phyloP scores from a whole-genome alignment of 53 echinoderm and acorn worm genomes.

The Henricia sp. region DNA sequence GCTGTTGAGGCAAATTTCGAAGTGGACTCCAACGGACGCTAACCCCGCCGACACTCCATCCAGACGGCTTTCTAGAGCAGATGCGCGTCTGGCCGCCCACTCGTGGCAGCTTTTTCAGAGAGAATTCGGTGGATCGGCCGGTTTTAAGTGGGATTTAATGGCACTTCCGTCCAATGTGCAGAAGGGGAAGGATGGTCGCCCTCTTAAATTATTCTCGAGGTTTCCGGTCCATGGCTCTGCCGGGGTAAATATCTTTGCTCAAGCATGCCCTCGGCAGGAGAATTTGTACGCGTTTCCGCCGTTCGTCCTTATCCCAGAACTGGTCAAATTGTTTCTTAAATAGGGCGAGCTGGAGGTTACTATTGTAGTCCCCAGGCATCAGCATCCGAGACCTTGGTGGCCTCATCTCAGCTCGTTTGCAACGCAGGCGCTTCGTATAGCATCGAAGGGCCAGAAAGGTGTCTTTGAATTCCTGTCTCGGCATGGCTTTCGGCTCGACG shows the following conservation, averaged over 20 bases:
- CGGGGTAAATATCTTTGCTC: conserved; percentile 14
- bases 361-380: no score
- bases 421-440: neutral
- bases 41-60: neutral
- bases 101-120: neutral
- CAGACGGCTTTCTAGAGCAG: neutral
- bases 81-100: neutral
- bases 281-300: conserved; percentile 1
- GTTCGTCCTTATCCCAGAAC: neutral
- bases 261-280: neutral
- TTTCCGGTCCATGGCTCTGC: neutral
- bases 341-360: neutral
- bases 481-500: neutral
- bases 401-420: neutral
- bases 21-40: neutral
- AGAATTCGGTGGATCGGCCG: neutral
- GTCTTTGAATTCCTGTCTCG: neutral
- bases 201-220: conserved; percentile 10
- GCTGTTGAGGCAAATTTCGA: no score
- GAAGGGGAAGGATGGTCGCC: neutral
- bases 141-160: neutral
- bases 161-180: neutral
- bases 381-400: neutral
- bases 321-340: neutral
- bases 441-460: neutral